Evolutionary conservation across 92 coral and sea anemone species (phyloP).

Genomic region (Palythoa grandiflora): DNA sequence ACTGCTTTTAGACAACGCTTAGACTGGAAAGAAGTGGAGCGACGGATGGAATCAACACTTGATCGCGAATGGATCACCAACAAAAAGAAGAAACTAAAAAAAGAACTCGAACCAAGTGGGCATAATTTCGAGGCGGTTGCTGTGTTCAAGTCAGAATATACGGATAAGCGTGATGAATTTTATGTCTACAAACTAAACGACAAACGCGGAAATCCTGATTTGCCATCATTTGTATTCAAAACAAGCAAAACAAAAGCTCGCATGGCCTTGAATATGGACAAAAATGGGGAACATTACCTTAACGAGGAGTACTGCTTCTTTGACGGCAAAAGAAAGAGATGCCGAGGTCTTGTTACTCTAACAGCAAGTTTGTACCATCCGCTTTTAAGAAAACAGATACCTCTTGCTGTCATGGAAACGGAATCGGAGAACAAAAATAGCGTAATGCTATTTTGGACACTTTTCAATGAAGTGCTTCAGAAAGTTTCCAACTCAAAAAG

Average conservation of each 20-base stretch:
- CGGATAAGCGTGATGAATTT: conserved; percentile 21
- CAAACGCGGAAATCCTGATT: conserved; percentile 52
- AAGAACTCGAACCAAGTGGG: conserved; percentile 4
- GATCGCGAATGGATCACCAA: conserved; percentile 57
- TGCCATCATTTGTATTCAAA: conserved; percentile 56
- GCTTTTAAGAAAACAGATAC: conserved; percentile 32
- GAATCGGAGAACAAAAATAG: conserved; percentile 13
- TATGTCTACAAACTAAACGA: conserved; percentile 33
- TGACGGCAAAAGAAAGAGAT: conserved; percentile 30
- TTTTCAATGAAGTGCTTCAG: conserved; percentile 11
- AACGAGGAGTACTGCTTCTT: conserved; percentile 26
- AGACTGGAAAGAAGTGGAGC: conserved; percentile 29
- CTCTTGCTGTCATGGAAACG: conserved; percentile 13
- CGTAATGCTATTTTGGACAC: conserved; percentile 6
- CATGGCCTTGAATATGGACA: conserved; percentile 52
- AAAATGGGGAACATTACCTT: conserved; percentile 14
- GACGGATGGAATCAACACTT: conserved; percentile 51
- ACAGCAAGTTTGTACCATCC: conserved; percentile 50
- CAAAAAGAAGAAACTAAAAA: neutral
- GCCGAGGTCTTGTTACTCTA: conserved; percentile 15
- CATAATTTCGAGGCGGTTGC: conserved; percentile 29
- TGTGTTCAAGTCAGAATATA: conserved; percentile 20
- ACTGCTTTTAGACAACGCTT: conserved; percentile 31
- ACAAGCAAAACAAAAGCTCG: conserved; percentile 37
- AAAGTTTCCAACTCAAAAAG: conserved; percentile 10